These are phyloP conservation scores for Heterotis niloticus DNA, from an alignment of 2,113 vertebrate species.

Conservation along the genomic window DNA sequence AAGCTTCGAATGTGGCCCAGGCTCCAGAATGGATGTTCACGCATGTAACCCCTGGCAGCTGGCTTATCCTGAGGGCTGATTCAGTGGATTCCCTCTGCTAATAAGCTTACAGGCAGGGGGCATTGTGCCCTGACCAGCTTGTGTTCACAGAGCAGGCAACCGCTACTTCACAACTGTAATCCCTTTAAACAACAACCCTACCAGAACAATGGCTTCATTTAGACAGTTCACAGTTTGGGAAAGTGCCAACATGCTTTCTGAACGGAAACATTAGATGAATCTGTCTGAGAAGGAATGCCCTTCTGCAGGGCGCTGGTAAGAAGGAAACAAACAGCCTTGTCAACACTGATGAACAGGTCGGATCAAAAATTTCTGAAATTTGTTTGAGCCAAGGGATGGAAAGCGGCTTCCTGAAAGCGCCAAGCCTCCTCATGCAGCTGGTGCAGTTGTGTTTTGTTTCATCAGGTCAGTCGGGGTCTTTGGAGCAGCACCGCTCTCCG, in stretches of 20 bases:
- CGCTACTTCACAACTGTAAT: slow-evolving; percentile 61
- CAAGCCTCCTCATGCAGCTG: too few species aligned
- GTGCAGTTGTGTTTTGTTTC: too few species aligned
- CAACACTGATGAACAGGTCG: not conserved
- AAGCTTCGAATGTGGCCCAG: slow-evolving; percentile 21
- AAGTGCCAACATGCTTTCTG: slow-evolving; percentile 29
- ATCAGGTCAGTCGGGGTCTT: not conserved
- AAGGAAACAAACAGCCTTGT: slow-evolving; percentile 11
- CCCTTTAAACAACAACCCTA: slow-evolving; percentile 36
- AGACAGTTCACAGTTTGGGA: slow-evolving; percentile 18
- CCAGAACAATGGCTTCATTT: slow-evolving; percentile 36
- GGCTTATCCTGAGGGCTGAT: slow-evolving; percentile 24
- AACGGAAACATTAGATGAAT: slow-evolving; percentile 28
- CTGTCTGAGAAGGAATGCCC: slow-evolving; percentile 22
- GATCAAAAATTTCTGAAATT: slow-evolving; percentile 20
- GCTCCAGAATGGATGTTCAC: slow-evolving; percentile 20
- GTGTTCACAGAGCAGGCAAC: slow-evolving; percentile 54
- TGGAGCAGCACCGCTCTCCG: not conserved
- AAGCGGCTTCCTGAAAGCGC: not conserved
- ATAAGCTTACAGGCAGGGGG: slow-evolving; percentile 47
- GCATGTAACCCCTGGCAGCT: slow-evolving; percentile 15
- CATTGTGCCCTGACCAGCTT: slow-evolving; percentile 55
- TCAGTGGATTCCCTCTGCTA: slow-evolving; percentile 41
- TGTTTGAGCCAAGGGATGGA: slow-evolving; percentile 22
- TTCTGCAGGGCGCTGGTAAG: not conserved